phyloP scores from a whole-genome alignment of 2,797 vertebrate species.

The Erithacus rubecula region DNA sequence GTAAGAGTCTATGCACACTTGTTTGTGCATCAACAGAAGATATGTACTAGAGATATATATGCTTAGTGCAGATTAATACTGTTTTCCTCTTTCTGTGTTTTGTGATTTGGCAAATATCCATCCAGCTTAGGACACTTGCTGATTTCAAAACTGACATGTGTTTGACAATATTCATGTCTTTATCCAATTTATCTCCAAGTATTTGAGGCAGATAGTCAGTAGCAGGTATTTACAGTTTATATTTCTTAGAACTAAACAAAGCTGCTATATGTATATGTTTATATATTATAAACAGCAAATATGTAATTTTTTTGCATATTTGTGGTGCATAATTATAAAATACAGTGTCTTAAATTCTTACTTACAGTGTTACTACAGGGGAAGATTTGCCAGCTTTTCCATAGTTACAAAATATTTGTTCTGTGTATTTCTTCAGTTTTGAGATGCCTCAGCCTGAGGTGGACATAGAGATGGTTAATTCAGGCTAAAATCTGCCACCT shows the following conservation, averaged over 20 bases:
- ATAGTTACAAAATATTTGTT: neutral
- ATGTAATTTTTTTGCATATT: neutral
- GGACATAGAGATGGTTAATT: neutral
- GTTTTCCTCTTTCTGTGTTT: neutral
- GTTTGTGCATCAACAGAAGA: neutral
- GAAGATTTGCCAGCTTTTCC: slow-evolving; percentile 42
- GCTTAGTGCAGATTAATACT: neutral
- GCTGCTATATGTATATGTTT: neutral
- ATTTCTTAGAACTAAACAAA: slow-evolving; percentile 51
- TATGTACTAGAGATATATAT: neutral
- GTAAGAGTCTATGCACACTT: neutral
- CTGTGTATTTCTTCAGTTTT: neutral
- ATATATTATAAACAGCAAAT: slow-evolving; percentile 38
- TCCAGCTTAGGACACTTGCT: neutral
- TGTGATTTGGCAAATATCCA: neutral
- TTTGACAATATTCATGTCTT: neutral
- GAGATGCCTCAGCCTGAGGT: slow-evolving; percentile 18
- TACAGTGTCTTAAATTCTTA: neutral
- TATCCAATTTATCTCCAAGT: neutral
- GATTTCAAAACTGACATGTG: neutral
- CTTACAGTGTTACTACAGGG: slow-evolving; percentile 34
- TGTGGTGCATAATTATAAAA: slow-evolving; percentile 36
- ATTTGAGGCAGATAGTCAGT: neutral
- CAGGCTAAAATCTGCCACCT: neutral
- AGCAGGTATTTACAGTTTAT: slow-evolving; percentile 18